Evolutionary conservation across 2,888 invertebrate genomes (phyloP), one percentile per base, ranked within the genome.

Genomic region (Linhomoeus sp.): DNA sequence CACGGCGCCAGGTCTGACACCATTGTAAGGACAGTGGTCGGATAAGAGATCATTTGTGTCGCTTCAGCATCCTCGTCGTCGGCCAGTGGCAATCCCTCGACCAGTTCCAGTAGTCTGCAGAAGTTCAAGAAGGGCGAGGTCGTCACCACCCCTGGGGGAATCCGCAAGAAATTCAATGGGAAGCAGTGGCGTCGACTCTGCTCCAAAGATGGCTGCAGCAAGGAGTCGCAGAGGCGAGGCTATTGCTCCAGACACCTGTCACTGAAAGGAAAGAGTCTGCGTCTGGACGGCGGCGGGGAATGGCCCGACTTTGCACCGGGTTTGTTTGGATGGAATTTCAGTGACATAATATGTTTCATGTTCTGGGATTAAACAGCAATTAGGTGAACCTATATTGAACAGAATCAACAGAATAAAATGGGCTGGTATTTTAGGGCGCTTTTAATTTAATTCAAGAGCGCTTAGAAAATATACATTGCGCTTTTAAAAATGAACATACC

Each of bases 151-250:
- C 83, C 86, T 3, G 85, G 82, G 58, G 94, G 94, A 54, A 88
- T 97, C 59, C 75, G 92, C 17, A 97, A 97, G 72, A 97, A 94
- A 72, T 97, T 88, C 70, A 97, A 97, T 72, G 97, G 97, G 36
- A 97, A 97, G 71, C 97, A 97, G 67, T 97, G 94, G 97, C 76
- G 94, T 52, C 75, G 94, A 59, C 75, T 97, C 53, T 97, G 94
- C 71, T 88, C 88, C 50, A 84, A 83, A 67, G 84, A 85, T 60
- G 83, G 84, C 23, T 59, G 59, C 49, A 59, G 56, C 46, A 60
- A 59, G 55, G 94, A 97, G 75, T 92, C 92, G 62, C 94, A 97
- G 70, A 74, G 94, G 37, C 75, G 90, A 56, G 94, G 97, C 37
- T 94, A 76, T 71, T 97, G 94, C 68, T 97, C 94, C 23, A 72